Evolutionary conservation across 2,113 vertebrate species (phyloP).

Genomic region (Hiodon alosoides): DNA sequence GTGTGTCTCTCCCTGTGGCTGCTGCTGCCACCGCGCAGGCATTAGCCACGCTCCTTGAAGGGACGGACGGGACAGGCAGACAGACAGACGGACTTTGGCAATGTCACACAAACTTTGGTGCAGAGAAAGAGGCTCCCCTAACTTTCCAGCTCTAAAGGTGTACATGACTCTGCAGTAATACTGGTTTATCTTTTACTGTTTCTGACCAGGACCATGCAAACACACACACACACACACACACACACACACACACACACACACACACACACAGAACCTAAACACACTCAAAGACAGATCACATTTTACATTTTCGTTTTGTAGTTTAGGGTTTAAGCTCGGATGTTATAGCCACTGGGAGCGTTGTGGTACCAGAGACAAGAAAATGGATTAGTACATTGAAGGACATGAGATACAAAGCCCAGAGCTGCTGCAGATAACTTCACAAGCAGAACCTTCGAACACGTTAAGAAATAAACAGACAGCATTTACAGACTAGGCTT

Average conservation of each 20-base stretch:
- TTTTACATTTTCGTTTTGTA: neutral
- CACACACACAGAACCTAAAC: constrained; percentile 6
- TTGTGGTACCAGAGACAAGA: no score
- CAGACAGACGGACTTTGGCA: neutral
- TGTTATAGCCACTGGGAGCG: neutral
- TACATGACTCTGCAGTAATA: neutral
- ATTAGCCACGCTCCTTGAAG: constrained; percentile 38
- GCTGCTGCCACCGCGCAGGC: constrained; percentile 39
- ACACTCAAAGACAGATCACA: neutral
- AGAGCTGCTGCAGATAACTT: no score
- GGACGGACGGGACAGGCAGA: neutral
- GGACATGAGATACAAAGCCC: no score
- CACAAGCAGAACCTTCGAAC: no score
- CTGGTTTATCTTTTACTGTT: neutral
- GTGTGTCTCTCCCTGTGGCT: constrained; percentile 42
- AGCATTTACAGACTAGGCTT: no score
- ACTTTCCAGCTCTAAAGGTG: neutral
- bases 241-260: constrained; percentile 13
- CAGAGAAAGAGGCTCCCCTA: neutral
- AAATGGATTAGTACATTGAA: no score
- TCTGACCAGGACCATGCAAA: neutral
- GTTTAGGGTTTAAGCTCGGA: neutral
- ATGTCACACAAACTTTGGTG: neutral
- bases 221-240: constrained; percentile 11
- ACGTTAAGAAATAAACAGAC: no score